These are phyloP conservation scores for Hydrozoanthus tunicans DNA, from an alignment of 64 coral and sea anemone genomes.

Conservation along the genomic window DNA sequence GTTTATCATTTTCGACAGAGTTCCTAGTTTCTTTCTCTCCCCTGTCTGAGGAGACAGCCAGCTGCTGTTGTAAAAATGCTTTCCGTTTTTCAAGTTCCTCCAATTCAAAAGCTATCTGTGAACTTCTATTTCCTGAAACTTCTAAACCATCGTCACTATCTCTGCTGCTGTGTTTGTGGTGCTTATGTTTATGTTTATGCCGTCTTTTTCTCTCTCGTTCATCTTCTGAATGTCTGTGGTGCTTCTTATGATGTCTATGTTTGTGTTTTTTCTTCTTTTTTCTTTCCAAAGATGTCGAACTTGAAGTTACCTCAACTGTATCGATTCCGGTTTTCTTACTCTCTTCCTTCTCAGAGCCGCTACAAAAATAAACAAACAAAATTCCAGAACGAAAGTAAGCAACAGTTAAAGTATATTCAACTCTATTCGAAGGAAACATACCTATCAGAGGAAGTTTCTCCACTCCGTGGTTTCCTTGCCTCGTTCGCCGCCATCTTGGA, in stretches of 20 bases:
- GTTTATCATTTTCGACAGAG: constrained; percentile 38
- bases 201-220: constrained; percentile 74
- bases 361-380: neutral
- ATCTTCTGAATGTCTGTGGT: constrained; percentile 79
- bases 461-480: neutral
- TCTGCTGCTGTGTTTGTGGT: constrained; percentile 53
- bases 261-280: constrained; percentile 69
- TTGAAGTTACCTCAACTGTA: constrained; percentile 18
- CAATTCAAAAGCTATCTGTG: constrained; percentile 75
- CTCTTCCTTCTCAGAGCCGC: constrained; percentile 38
- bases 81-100: constrained; percentile 88
- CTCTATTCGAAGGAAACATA: constrained; percentile 14
- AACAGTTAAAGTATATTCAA: neutral
- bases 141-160: constrained; percentile 33
- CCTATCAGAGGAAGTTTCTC: constrained; percentile 9
- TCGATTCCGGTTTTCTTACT: neutral
- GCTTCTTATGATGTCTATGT: constrained; percentile 76
- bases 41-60: constrained; percentile 64
- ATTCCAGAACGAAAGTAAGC: neutral
- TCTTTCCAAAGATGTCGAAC: constrained; percentile 32
- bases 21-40: constrained; percentile 14
- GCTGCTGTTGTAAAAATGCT: constrained; percentile 89
- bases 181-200: constrained; percentile 91
- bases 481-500: constrained; percentile 52
- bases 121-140: constrained; percentile 55